A percentile compares a stretch with the other conserved stretches of the same genome.
Evolutionary conservation across 2,888 invertebrate species (phyloP).

Genomic region (Epistrophe grossulariae): DNA sequence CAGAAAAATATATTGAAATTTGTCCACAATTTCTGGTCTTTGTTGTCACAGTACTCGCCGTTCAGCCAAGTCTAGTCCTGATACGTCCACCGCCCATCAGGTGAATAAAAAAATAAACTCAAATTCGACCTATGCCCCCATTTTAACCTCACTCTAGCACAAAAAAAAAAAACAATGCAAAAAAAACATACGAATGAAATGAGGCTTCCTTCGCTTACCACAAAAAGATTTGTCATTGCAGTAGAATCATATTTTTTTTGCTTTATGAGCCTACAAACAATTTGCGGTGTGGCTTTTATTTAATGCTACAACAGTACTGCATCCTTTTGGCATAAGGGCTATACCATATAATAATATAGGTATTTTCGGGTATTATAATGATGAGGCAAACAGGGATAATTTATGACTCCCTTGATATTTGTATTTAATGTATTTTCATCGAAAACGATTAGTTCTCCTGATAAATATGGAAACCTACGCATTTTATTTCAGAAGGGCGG

Average conservation of each 20-base stretch:
- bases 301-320: conserved; percentile 55
- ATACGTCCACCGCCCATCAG: conserved; percentile 30
- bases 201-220: conserved; percentile 43
- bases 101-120: conserved; percentile 39
- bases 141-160: conserved; percentile 24
- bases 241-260: conserved; percentile 44
- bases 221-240: conserved; percentile 72
- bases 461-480: conserved; percentile 33
- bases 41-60: neutral
- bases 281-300: conserved; percentile 64
- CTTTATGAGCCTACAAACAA: conserved; percentile 50
- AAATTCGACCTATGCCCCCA: conserved; percentile 45
- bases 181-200: conserved; percentile 38
- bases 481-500: neutral
- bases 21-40: neutral
- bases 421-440: conserved; percentile 57
- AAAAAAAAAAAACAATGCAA: neutral
- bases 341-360: conserved; percentile 9
- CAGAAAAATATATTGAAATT: neutral
- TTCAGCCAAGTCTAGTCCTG: conserved; percentile 21
- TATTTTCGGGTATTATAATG: conserved; percentile 19
- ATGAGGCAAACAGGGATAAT: conserved; percentile 27
- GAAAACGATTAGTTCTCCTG: conserved; percentile 57
- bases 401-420: conserved; percentile 52
- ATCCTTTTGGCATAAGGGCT: conserved; percentile 43